Evolutionary conservation across 37 sponge, comb jelly and placozoan genomes (phyloP).

Genomic region (Diacarnus erythraeanus): DNA sequence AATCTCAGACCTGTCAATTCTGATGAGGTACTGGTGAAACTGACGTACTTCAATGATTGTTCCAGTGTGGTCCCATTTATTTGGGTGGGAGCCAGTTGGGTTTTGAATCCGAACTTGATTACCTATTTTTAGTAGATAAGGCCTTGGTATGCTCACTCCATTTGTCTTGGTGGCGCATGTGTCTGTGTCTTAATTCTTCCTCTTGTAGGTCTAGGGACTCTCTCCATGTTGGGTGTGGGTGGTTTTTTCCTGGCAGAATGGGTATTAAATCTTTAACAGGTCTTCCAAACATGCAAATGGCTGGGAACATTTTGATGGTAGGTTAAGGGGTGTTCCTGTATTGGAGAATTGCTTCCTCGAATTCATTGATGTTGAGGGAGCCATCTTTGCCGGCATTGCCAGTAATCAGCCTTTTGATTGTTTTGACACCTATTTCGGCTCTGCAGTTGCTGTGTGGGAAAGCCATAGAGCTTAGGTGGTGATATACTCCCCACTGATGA

Average conservation of each 20-base stretch:
- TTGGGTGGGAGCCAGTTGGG: conserved; percentile 37
- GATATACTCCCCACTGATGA: conserved; percentile 33
- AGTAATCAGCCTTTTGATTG: conserved; percentile 36
- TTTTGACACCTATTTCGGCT: conserved; percentile 33
- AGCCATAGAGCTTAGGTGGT: conserved; percentile 39
- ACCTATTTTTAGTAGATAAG: conserved; percentile 23
- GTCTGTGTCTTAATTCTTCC: conserved; percentile 30
- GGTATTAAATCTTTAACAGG: conserved; percentile 39
- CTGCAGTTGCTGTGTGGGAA: conserved; percentile 40
- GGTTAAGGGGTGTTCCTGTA: conserved; percentile 46
- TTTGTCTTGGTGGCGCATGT: conserved; percentile 38
- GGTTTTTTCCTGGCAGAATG: conserved; percentile 37
- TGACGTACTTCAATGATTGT: conserved; percentile 33
- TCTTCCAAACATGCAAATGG: conserved; percentile 50
- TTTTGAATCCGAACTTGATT: conserved; percentile 50
- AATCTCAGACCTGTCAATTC: conserved; percentile 29
- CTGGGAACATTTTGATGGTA: conserved; percentile 31
- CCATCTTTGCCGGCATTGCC: conserved; percentile 40
- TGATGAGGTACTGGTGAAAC: conserved; percentile 42
- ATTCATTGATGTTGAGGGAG: background rate
- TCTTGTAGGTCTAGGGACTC: conserved; percentile 8
- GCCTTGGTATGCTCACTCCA: conserved; percentile 42
- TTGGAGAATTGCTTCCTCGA: conserved; percentile 38
- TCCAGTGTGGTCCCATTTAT: conserved; percentile 46
- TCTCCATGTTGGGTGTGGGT: conserved; percentile 15